Conservation (phyloP, 2,888 invertebrate genomes). For the Pelosia muscerda region DNA sequence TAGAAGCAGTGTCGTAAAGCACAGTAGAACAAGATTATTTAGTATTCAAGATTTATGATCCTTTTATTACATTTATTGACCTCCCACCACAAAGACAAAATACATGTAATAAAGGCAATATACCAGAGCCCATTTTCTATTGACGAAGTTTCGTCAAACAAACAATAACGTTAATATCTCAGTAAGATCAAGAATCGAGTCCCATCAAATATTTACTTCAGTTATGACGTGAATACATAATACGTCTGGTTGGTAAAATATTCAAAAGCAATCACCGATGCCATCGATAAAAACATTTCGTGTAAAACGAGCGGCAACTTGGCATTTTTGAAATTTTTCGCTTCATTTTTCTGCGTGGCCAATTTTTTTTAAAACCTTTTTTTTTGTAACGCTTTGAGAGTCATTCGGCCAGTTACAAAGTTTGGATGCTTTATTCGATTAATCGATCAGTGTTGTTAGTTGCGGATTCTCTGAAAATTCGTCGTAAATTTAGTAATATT, state of each 20-base stretch:
- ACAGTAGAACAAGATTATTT: constrained; percentile 17
- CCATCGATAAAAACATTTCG: constrained; percentile 62
- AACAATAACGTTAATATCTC: constrained; percentile 62
- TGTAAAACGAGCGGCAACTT: constrained; percentile 63
- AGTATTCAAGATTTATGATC: too few relatives aligned
- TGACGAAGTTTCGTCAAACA: constrained; percentile 43
- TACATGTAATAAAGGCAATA: constrained; percentile 26
- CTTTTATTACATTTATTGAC: constrained; percentile 16
- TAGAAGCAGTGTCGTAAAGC: constrained; percentile 20
- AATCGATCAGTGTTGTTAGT: constrained; percentile 42
- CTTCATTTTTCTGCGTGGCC: constrained; percentile 56
- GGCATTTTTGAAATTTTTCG: constrained; percentile 63
- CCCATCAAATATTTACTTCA: constrained; percentile 58
- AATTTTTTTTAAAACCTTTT: constrained; percentile 35
- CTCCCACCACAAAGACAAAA: constrained; percentile 1
- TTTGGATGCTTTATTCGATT: constrained; percentile 64
- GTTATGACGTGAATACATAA: constrained; percentile 63
- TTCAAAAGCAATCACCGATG: constrained; percentile 70
- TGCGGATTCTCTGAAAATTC: constrained; percentile 18
- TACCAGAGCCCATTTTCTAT: constrained; percentile 35
- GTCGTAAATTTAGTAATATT: neutral
- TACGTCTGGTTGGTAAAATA: constrained; percentile 67
- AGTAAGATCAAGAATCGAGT: constrained; percentile 51
- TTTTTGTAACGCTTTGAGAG: constrained; percentile 47
- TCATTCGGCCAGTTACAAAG: constrained; percentile 58